These are phyloP conservation scores for Percina caprodes DNA, from an alignment of 2,113 vertebrate species.

Conservation along the genomic window DNA sequence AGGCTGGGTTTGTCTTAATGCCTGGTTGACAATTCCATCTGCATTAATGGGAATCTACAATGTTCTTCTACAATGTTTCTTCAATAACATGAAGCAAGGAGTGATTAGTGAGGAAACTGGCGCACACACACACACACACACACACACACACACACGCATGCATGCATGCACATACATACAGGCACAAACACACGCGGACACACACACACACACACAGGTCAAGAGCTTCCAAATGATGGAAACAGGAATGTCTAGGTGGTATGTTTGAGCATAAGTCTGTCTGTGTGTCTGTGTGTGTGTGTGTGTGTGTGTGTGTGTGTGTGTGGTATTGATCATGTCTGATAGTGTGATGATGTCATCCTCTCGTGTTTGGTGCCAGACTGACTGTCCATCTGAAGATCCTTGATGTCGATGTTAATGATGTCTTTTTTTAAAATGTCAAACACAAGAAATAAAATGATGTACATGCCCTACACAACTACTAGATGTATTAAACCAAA, in stretches of 20 bases:
- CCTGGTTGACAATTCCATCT: not conserved
- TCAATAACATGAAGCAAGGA: constrained; percentile 21
- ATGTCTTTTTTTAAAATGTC: not conserved
- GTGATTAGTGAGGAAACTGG: constrained; percentile 33
- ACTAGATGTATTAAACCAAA: too few species aligned
- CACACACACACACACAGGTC: not conserved
- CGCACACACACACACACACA: not conserved
- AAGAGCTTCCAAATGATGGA: not conserved
- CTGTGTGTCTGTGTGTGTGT: constrained; percentile 7
- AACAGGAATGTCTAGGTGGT: not conserved
- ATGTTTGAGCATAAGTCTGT: not conserved
- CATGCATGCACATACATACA: not conserved
- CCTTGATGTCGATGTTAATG: not conserved
- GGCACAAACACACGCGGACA: not conserved
- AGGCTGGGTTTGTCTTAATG: not conserved
- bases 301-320: constrained; percentile 1
- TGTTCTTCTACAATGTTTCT: too few species aligned
- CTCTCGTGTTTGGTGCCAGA: constrained; percentile 56
- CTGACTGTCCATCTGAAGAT: constrained; percentile 50
- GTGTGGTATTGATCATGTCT: constrained; percentile 62
- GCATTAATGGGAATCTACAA: too few species aligned
- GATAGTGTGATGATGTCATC: constrained; percentile 66
- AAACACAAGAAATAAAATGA: not conserved
- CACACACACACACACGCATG: not conserved
- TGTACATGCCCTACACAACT: not conserved